Conservation (phyloP, 2,113 vertebrate genomes). For the Capricornis sumatraensis region DNA sequence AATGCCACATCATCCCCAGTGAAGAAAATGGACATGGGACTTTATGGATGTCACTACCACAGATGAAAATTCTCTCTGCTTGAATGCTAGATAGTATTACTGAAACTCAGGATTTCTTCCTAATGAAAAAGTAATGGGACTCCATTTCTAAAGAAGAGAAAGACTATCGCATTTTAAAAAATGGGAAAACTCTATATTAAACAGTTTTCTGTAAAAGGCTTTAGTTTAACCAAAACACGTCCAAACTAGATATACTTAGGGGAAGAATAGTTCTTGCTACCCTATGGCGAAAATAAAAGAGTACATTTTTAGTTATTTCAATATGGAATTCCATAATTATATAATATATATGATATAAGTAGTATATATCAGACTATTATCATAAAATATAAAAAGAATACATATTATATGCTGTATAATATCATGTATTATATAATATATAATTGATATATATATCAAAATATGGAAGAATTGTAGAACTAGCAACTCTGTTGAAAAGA, state of each 20-base stretch:
- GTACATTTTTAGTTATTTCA: not conserved
- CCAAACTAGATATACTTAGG: not conserved
- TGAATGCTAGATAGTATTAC: slow-evolving; percentile 72
- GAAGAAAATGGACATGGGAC: slow-evolving; percentile 34
- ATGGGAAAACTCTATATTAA: not conserved
- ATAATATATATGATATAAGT: not conserved
- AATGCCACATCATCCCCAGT: not conserved
- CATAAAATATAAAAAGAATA: not conserved
- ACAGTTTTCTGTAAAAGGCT: not conserved
- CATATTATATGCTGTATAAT: not conserved
- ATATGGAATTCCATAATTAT: not conserved
- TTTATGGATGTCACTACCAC: slow-evolving; percentile 15
- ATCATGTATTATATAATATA: not conserved
- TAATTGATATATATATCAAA: not conserved
- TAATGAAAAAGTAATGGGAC: slow-evolving; percentile 69
- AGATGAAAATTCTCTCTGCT: slow-evolving; percentile 56
- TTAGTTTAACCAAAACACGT: not conserved
- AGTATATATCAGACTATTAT: not conserved
- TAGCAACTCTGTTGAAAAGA: not conserved
- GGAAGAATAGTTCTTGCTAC: not conserved
- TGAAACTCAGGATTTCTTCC: slow-evolving; percentile 61
- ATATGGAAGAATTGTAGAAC: not conserved
- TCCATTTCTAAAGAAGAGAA: slow-evolving; percentile 60
- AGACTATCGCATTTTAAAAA: not conserved
- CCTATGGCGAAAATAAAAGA: not conserved